These are phyloP conservation scores for Orchestia grillus DNA, from an alignment of 1,140 invertebrate species.

Conservation along the genomic window DNA sequence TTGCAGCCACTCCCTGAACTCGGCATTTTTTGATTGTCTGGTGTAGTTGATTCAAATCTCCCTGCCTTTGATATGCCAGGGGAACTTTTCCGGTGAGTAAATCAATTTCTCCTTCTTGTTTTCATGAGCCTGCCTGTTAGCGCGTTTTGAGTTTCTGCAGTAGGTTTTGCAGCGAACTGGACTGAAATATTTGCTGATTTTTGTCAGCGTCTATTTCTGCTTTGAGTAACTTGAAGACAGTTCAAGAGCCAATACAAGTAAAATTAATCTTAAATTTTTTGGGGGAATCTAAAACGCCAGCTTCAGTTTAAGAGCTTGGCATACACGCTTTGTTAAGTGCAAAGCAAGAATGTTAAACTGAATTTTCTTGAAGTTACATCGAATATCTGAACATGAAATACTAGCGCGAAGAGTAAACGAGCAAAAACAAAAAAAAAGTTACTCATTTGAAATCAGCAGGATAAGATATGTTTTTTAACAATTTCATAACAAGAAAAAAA, in stretches of 20 bases:
- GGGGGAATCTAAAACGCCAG: background rate
- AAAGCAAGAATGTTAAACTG: background rate
- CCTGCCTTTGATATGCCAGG: background rate
- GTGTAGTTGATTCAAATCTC: background rate
- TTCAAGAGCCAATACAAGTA: background rate
- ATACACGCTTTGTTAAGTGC: background rate
- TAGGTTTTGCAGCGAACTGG: background rate
- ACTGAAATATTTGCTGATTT: background rate
- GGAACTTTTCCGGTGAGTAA: background rate
- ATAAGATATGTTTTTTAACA: too few species aligned
- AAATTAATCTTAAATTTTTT: background rate
- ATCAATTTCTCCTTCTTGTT: background rate
- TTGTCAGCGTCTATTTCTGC: background rate
- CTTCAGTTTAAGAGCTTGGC: background rate
- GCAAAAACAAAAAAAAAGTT: too few species aligned
- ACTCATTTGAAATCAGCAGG: too few species aligned
- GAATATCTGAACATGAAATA: background rate
- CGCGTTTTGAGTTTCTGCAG: background rate
- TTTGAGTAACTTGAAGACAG: background rate
- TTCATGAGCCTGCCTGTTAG: background rate
- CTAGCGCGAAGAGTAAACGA: background rate
- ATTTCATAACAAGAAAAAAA: too few species aligned
- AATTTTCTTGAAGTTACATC: background rate
- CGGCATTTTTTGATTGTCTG: too few species aligned
- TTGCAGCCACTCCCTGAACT: background rate